These are phyloP conservation scores for Gobio occitaniae DNA, from an alignment of 2,797 vertebrate genomes.

Conservation along the genomic window DNA sequence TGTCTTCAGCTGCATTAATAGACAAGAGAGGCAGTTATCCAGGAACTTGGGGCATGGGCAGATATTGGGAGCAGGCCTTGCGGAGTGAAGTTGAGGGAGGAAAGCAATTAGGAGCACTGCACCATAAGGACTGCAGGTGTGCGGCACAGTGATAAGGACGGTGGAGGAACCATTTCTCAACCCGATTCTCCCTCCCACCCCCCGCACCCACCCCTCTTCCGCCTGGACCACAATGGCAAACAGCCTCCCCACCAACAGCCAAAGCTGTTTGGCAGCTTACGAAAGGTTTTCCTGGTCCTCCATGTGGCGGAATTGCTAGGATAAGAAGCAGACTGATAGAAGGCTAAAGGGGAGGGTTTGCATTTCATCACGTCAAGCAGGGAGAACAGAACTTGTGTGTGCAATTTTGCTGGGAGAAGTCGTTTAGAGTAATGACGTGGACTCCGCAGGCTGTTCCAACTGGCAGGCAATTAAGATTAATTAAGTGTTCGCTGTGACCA, in stretches of 20 bases:
- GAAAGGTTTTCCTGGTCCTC: constrained; percentile 72
- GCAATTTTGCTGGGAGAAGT: constrained; percentile 70
- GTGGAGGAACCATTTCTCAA: constrained; percentile 84
- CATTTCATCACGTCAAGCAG: constrained; percentile 75
- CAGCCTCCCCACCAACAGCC: constrained; percentile 79
- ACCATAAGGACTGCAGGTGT: constrained; percentile 83
- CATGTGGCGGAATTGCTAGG: constrained; percentile 73
- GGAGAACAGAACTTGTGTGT: constrained; percentile 63
- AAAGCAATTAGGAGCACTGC: constrained; percentile 83
- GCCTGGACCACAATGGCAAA: constrained; percentile 72
- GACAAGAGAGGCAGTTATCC: constrained; percentile 75
- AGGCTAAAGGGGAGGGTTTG: constrained; percentile 57
- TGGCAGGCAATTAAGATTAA: constrained; percentile 80
- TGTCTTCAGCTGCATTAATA: constrained; percentile 69
- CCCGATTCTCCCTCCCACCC: constrained; percentile 61
- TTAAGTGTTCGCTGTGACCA: constrained; percentile 73
- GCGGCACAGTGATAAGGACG: constrained; percentile 80
- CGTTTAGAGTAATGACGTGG: constrained; percentile 71
- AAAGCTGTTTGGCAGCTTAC: constrained; percentile 75
- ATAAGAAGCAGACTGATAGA: constrained; percentile 75
- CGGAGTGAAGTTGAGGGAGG: constrained; percentile 46
- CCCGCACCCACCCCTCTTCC: constrained; percentile 33
- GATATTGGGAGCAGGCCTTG: constrained; percentile 74
- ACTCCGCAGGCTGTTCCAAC: constrained; percentile 71
- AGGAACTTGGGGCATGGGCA: constrained; percentile 82